Conservation (phyloP, 2,113 vertebrate species). For the Cyanistes caeruleus region DNA sequence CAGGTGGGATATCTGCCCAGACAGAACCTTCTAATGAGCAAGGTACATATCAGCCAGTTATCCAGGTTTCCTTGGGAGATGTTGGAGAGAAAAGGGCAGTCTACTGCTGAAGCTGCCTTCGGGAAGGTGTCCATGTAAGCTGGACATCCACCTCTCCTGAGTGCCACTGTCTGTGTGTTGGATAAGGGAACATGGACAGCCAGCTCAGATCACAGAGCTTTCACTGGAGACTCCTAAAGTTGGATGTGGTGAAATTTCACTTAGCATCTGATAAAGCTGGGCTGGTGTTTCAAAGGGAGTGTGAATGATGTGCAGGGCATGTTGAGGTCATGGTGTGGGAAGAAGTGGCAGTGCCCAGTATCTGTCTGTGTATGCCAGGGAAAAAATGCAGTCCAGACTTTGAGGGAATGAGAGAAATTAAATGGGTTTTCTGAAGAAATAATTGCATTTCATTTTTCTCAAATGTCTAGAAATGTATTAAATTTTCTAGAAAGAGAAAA, state of each 20-base stretch:
- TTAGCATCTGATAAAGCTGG: background rate
- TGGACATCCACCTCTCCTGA: background rate
- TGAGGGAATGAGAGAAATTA: background rate
- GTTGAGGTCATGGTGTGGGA: background rate
- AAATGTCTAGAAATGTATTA: background rate
- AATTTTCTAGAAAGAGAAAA: background rate
- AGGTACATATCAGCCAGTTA: background rate
- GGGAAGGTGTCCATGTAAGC: background rate
- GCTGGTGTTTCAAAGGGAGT: background rate
- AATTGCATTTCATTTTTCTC: background rate
- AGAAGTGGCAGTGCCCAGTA: background rate
- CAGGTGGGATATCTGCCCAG: background rate
- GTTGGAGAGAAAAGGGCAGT: background rate
- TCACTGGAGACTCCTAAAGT: background rate
- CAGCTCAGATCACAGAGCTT: background rate
- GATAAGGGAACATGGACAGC: background rate
- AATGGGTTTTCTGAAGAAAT: background rate
- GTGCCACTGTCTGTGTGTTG: background rate
- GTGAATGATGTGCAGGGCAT: background rate
- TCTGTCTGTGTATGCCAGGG: background rate
- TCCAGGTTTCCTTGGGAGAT: background rate
- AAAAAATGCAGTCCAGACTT: background rate
- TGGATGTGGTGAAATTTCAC: background rate
- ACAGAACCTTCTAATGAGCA: background rate
- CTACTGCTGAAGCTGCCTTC: background rate